phyloP scores from a whole-genome alignment of 2,888 invertebrate genomes.

The Archips crataeganus region DNA sequence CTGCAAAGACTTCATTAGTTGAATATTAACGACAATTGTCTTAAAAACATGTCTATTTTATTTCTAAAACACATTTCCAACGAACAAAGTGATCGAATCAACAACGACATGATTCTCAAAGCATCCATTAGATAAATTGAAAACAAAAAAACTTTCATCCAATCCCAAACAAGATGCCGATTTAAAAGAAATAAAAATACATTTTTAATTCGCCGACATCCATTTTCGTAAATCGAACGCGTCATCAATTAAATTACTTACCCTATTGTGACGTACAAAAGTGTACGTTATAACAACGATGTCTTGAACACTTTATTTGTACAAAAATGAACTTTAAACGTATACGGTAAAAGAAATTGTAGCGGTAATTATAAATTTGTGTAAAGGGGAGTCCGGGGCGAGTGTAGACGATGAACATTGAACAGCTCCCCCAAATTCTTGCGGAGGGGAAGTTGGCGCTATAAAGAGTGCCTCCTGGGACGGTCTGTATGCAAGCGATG shows the following conservation, averaged over 20 bases:
- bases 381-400: constrained; percentile 47
- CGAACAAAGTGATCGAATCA: constrained; percentile 10
- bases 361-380: background rate
- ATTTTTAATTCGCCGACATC: constrained; percentile 63
- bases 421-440: constrained; percentile 64
- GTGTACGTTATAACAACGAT: constrained; percentile 24
- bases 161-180: constrained; percentile 35
- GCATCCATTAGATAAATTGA: constrained; percentile 37
- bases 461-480: constrained; percentile 64
- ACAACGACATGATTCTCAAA: constrained; percentile 26
- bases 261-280: constrained; percentile 69
- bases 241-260: constrained; percentile 84
- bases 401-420: constrained; percentile 59
- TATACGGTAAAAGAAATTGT: background rate
- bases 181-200: constrained; percentile 43
- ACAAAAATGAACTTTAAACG: constrained; percentile 3
- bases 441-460: constrained; percentile 55
- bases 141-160: constrained; percentile 32
- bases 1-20: background rate
- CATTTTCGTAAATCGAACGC: constrained; percentile 80
- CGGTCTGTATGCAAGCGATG: constrained; percentile 65
- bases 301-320: background rate
- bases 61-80: background rate
- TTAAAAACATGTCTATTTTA: background rate
- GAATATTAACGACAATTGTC: background rate